Evolutionary conservation across 2,113 vertebrate genomes (phyloP), one percentile per base, ranked within the genome.

Genomic region (Rissa tridactyla): DNA sequence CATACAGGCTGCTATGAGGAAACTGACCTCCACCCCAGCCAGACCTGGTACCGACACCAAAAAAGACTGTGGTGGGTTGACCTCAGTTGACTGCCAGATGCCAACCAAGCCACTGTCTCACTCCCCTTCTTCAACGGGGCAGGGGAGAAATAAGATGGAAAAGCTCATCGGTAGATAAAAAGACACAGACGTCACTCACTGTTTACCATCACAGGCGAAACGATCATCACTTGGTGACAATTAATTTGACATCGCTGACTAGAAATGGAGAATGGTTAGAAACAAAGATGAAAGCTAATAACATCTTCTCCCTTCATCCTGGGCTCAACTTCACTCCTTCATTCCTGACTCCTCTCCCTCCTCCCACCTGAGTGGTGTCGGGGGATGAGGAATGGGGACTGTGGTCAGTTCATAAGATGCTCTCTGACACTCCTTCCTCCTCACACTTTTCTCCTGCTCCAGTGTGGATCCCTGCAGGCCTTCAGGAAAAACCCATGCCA

Each of bases 341-440:
- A 15, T 12, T 80, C 27, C 38, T 65, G 51, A 9, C 8, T 27
- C 4, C 25, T 80, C 44, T 36, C 18, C 57, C 22, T 77, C 68
- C 20, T 87, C 20, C 55, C 16, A 49, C 17, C 11, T 0, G 2
- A 32, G 32, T 1, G 5, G 13, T 4, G 17, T 2, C 1, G 29
- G 13, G 20, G 14, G 7, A 10, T 12, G 51, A 40, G 25, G 57
- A 70, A 32, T 21, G 46, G 30, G 16, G 25, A 25, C 2, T 4
- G 8, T 36, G 42, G 8, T 46, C 25, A 25, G 17, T 26, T 81
- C 40, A 34, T 12, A 36, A 30, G 6, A 11, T 20, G 11, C 3
- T 13, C 36, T 58, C 44, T 75, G 66, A 30, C 10, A 17, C 6
- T n/a, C 3, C 27, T 47, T 72, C 42, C 26, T 47, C 49, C 47